Conservation (phyloP, 2,113 vertebrate species). For the Pseudonaja textilis region DNA sequence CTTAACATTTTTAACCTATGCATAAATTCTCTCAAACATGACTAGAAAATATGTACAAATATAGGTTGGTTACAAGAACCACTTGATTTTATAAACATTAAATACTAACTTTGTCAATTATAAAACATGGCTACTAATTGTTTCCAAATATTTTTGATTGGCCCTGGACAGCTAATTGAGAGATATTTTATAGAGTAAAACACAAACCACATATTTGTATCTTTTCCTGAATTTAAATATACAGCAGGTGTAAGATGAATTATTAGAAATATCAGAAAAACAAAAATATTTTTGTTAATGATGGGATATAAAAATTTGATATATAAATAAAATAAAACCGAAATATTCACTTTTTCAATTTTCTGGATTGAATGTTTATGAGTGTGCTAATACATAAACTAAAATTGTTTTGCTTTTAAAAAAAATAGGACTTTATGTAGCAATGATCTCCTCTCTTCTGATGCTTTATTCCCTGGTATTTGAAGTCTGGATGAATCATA, state of each 20-base stretch:
- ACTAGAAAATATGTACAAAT: background rate
- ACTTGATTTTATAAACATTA: background rate
- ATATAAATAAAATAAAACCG: background rate
- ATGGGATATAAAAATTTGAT: background rate
- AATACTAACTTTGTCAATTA: background rate
- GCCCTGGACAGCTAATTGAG: background rate
- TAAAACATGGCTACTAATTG: background rate
- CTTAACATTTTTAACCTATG: background rate
- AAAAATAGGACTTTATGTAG: conserved; percentile 3
- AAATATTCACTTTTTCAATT: background rate
- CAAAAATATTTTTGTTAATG: background rate
- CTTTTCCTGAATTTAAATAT: background rate
- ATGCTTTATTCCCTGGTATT: conserved; percentile 33
- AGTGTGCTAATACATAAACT: background rate
- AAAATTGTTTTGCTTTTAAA: background rate
- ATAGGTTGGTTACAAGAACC: background rate
- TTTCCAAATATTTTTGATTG: background rate
- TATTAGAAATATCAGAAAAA: background rate
- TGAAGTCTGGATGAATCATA: conserved; percentile 37
- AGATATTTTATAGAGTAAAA: background rate
- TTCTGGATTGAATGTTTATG: background rate
- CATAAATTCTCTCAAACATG: background rate
- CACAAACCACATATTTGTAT: background rate
- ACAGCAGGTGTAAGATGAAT: background rate
- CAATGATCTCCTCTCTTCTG: background rate